These are phyloP conservation scores for Mythimna lalbum DNA, from an alignment of 2,888 invertebrate species.

Conservation along the genomic window DNA sequence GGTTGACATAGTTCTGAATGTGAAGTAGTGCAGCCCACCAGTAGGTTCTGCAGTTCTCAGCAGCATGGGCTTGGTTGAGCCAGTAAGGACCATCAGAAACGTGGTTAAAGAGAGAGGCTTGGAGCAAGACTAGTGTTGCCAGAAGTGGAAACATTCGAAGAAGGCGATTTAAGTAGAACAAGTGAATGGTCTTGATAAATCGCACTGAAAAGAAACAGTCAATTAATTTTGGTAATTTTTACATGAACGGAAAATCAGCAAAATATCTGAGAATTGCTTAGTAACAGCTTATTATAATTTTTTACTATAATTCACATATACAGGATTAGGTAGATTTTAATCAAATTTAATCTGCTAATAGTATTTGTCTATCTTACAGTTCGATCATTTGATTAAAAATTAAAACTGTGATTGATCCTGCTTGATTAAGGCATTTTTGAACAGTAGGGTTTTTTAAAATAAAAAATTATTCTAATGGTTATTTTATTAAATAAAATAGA, in stretches of 20 bases:
- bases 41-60: conserved; percentile 77
- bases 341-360: neutral
- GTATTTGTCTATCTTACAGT: neutral
- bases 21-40: conserved; percentile 89
- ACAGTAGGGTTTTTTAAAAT: neutral
- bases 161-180: conserved; percentile 76
- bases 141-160: conserved; percentile 78
- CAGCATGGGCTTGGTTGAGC: conserved; percentile 78
- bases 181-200: conserved; percentile 71
- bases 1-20: conserved; percentile 86
- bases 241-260: neutral
- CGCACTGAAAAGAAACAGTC: conserved; percentile 67
- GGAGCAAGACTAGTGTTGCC: conserved; percentile 72
- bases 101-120: conserved; percentile 73
- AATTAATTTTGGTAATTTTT: neutral
- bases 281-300: neutral
- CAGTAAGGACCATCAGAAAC: conserved; percentile 80
- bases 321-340: neutral
- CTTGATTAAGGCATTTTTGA: neutral
- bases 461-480: no score
- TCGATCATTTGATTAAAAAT: conserved; percentile 2
- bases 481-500: neutral
- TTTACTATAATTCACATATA: neutral
- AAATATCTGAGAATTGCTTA: neutral
- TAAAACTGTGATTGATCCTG: conserved; percentile 3